These are phyloP conservation scores for Chaetodon auriga DNA, from an alignment of 2,113 vertebrate species.

Conservation along the genomic window DNA sequence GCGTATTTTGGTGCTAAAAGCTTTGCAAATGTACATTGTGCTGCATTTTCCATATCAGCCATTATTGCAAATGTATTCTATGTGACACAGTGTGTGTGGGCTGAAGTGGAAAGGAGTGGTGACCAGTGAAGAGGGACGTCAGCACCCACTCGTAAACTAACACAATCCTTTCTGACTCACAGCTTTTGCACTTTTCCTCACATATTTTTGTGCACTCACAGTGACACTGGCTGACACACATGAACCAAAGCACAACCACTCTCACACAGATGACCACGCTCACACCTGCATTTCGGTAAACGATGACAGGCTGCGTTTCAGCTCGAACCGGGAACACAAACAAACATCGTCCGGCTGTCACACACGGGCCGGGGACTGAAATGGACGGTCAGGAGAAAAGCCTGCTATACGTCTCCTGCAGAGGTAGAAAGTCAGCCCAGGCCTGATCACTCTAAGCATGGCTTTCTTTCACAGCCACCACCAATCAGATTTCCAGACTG, in stretches of 20 bases:
- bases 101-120: constrained; percentile 39
- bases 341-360: background rate
- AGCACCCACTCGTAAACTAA: constrained; percentile 49
- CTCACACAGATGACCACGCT: constrained; percentile 8
- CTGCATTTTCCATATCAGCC: background rate
- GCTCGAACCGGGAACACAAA: background rate
- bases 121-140: constrained; percentile 47
- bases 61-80: constrained; percentile 5
- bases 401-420: background rate
- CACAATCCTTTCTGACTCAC: constrained; percentile 48
- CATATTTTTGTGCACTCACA: constrained; percentile 21
- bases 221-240: constrained; percentile 13
- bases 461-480: background rate
- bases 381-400: background rate
- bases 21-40: background rate
- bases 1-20: background rate
- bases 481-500: background rate
- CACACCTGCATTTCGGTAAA: constrained; percentile 37
- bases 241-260: background rate
- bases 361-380: background rate
- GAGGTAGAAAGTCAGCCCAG: background rate
- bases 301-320: background rate
- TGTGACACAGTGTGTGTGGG: constrained; percentile 26
- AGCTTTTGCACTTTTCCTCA: constrained; percentile 42
- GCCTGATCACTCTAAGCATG: background rate